phyloP scores from a whole-genome alignment of 1,140 invertebrate genomes.

The Drosophila obscura region DNA sequence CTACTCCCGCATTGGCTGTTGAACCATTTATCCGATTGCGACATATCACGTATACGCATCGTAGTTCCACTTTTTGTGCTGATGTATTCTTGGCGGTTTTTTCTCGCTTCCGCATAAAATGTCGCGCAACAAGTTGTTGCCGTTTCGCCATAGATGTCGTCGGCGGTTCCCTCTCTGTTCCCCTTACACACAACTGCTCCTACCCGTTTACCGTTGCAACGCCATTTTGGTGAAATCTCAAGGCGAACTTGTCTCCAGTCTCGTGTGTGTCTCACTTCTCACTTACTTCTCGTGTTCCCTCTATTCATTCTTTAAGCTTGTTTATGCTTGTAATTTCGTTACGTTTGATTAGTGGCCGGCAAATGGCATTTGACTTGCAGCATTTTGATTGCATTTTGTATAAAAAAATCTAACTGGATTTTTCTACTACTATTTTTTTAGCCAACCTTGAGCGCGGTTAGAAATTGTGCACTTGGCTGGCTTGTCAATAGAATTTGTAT shows the following conservation, averaged over 20 bases:
- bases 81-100: slow-evolving; percentile 43
- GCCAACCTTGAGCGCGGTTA: slow-evolving; percentile 68
- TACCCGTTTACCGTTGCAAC: slow-evolving; percentile 71
- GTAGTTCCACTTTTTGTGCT: slow-evolving; percentile 21
- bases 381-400: slow-evolving; percentile 66
- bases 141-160: slow-evolving; percentile 42
- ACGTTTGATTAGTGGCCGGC: slow-evolving; percentile 79
- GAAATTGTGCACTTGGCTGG: slow-evolving; percentile 77
- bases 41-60: slow-evolving; percentile 76
- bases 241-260: slow-evolving; percentile 73
- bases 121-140: slow-evolving; percentile 66
- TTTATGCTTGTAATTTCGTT: slow-evolving; percentile 77
- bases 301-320: slow-evolving; percentile 72
- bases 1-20: too few species aligned
- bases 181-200: background rate
- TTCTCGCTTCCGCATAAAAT: slow-evolving; percentile 64
- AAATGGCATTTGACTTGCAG: slow-evolving; percentile 76
- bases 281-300: too few species aligned
- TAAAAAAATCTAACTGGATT: slow-evolving; percentile 65
- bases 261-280: slow-evolving; percentile 3
- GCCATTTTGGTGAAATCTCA: slow-evolving; percentile 78
- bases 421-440: slow-evolving; percentile 50
- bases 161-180: slow-evolving; percentile 22
- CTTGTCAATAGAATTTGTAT: slow-evolving; percentile 57
- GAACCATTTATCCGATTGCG: slow-evolving; percentile 40